Base-by-base conservation (phyloP, 2,888 invertebrate genomes). In the Drosophila infuscata region DNA sequence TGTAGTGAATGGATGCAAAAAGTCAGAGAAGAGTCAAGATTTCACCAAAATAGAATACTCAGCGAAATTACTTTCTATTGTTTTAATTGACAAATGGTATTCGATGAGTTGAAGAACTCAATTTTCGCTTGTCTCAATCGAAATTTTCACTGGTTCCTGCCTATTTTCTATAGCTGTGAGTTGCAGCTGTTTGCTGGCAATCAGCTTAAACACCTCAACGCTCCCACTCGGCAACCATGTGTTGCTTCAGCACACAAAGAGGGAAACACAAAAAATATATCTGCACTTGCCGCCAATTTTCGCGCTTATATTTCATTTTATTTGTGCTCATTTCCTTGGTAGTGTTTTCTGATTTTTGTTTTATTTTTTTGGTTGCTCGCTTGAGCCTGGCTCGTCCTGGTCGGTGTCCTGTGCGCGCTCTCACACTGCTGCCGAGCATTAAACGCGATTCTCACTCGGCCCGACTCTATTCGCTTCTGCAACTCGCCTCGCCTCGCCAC, bases 171-270 rank as follows among this genome's bases (percentile, higher is more conserved):
- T 36, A 15, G 4, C 46, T 48, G 35, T 25, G 30, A 41, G 41
- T 41, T 32, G 38, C 41, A 32, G 43, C 35, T 66, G 54, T 51
- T 78, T 38, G 49, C 61, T 56, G 33, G 62, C 63, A 82, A 82
- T 82, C 85, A 76, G 85, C 88, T 82, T 85, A 82, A 88, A 79
- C 86, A 85, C 76, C 76, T 71, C 67, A 49, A 30, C 30, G 68
- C 8, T 30, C 35, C 41, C 60, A 38, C n/a, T 35, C 61, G 43
- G 43, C 69, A 89, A 87, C 84, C 84, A 87, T 88, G 72, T 86
- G 85, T 85, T 83, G 83, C 89, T 73, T 70, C 76, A 61, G 56
- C 30, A 29, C 25, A 43, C 35, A 56, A 56, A 56, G 46, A 43
- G 38, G 35, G 36, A 6, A 56, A 29, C 38, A 56, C 7, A 60